Percentiles rank a stretch among this genome's conserved stretches.
Evolutionary conservation across 2,797 vertebrate genomes (phyloP).

Genomic region (Paedocypris micromegethes): DNA sequence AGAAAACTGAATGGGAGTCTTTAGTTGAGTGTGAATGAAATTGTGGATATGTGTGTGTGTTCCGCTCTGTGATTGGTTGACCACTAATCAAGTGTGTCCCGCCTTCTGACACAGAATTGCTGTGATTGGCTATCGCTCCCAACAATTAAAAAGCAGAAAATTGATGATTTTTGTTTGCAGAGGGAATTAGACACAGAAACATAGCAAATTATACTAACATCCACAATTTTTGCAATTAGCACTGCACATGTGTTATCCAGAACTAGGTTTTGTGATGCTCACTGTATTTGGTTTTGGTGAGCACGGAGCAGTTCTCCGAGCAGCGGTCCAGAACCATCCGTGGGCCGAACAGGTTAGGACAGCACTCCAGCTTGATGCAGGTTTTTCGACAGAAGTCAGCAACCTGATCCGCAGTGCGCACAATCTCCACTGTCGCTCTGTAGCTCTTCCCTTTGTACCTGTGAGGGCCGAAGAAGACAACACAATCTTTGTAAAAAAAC

Average conservation of each 20-base stretch:
- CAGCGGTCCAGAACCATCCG: constrained; percentile 93
- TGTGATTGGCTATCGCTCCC: too few species aligned
- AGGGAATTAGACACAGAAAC: too few species aligned
- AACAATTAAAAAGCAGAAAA: too few species aligned
- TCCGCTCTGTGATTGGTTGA: too few species aligned
- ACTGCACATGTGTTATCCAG: neutral
- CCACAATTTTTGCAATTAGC: neutral
- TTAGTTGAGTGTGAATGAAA: too few species aligned
- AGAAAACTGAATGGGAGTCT: too few species aligned
- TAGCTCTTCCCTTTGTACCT: constrained; percentile 99
- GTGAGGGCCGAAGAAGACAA: constrained; percentile 5
- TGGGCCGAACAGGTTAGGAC: constrained; percentile 94
- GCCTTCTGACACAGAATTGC: too few species aligned
- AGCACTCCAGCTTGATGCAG: constrained; percentile 94
- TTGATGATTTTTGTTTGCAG: too few species aligned
- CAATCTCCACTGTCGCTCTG: constrained; percentile 92
- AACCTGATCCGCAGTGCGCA: constrained; percentile 90
- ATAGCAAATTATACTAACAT: neutral
- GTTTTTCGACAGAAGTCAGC: constrained; percentile 96
- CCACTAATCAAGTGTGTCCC: too few species aligned
- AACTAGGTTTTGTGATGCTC: constrained; percentile 52
- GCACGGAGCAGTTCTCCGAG: constrained; percentile 97
- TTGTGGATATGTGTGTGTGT: too few species aligned
- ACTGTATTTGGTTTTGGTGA: constrained; percentile 99
- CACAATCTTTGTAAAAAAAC: neutral